Percentiles rank a stretch among this genome's conserved stretches.
Evolutionary conservation across 1,140 invertebrate species (phyloP).

Genomic region (Oryzaephilus surinamensis): DNA sequence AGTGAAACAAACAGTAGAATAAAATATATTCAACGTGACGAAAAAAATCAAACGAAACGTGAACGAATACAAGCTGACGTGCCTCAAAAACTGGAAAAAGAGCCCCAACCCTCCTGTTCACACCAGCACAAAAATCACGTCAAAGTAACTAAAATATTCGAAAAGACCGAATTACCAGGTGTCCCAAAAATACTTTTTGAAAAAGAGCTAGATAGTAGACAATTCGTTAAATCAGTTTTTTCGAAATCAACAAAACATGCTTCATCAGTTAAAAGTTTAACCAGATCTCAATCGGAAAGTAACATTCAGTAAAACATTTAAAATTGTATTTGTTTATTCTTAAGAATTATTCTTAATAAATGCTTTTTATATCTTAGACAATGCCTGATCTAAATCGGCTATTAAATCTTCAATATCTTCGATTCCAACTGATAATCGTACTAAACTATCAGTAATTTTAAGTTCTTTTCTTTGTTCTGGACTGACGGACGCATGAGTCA

Average conservation of each 20-base stretch:
- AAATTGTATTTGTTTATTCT: not conserved
- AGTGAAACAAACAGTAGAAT: slow-evolving; percentile 24
- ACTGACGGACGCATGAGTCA: slow-evolving; percentile 77
- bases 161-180: slow-evolving; percentile 16
- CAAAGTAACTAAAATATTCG: slow-evolving; percentile 23
- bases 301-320: too few relatives aligned
- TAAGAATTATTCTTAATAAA: slow-evolving; percentile 6
- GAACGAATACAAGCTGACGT: slow-evolving; percentile 3
- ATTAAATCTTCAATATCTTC: slow-evolving; percentile 83
- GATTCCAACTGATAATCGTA: slow-evolving; percentile 85
- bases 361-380: slow-evolving; percentile 33
- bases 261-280: not conserved
- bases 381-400: slow-evolving; percentile 75
- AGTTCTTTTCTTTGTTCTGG: slow-evolving; percentile 56
- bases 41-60: slow-evolving; percentile 11
- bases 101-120: too few relatives aligned
- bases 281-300: not conserved
- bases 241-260: not conserved
- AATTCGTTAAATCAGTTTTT: too few relatives aligned
- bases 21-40: slow-evolving; percentile 22
- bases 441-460: slow-evolving; percentile 77
- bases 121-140: too few relatives aligned
- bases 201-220: too few relatives aligned
- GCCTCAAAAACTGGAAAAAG: too few relatives aligned
- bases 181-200: too few relatives aligned